Conservation (phyloP, 2,888 invertebrate species). For the Melanotus villosus region DNA sequence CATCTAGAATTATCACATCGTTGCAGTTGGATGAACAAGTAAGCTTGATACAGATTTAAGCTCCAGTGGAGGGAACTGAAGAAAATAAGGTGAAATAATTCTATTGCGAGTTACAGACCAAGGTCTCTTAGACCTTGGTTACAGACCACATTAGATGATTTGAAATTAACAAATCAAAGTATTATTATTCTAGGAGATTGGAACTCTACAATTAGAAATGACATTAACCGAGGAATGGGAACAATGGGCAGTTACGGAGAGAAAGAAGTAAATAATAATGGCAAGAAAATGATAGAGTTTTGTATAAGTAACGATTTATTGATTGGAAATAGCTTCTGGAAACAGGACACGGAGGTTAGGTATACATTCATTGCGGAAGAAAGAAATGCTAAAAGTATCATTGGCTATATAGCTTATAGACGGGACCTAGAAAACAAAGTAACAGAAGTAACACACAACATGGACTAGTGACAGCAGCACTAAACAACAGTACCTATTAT, state of each 20-base stretch:
- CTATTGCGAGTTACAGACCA: too few species aligned
- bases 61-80: neutral
- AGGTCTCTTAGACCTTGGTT: too few species aligned
- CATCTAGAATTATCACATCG: too few species aligned
- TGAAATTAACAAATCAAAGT: neutral
- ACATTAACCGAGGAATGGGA: neutral
- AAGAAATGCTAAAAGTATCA: neutral
- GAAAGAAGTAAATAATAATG: neutral
- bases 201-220: neutral
- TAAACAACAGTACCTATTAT: too few species aligned
- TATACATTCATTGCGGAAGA: too few species aligned
- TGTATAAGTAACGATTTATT: neutral
- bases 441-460: neutral
- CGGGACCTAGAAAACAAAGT: neutral
- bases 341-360: neutral
- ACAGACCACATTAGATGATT: too few species aligned
- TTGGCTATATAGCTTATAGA: neutral
- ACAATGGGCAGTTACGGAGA: neutral
- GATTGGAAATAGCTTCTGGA: constrained; percentile 1
- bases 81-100: neutral
- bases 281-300: neutral
- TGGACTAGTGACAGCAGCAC: neutral
- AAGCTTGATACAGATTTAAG: neutral
- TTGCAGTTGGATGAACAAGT: too few species aligned
- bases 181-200: neutral